A percentile compares a stretch with the other conserved stretches of the same genome.
Conservation (phyloP, 2,113 vertebrate genomes). For the Corythoichthys intestinalis region DNA sequence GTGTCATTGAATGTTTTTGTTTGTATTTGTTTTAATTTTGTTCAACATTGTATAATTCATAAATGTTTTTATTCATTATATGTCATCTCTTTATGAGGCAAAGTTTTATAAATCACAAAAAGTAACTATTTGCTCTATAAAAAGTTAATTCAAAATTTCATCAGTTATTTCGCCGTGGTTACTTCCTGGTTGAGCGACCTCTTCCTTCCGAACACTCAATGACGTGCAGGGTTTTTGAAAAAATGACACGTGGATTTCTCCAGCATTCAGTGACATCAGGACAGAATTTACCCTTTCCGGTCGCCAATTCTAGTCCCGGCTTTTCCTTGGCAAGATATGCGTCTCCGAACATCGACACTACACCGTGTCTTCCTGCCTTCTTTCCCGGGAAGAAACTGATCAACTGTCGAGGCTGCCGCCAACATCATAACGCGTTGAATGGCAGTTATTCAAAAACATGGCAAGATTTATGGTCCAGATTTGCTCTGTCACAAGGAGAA, state of each 20-base stretch:
- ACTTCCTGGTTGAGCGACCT: conserved; percentile 53
- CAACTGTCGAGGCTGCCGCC: conserved; percentile 23
- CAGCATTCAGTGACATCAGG: conserved; percentile 53
- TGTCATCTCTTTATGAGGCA: too few species aligned
- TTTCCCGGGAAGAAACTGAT: conserved; percentile 13
- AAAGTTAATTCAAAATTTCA: too few species aligned
- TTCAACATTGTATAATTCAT: too few species aligned
- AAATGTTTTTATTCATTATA: too few species aligned
- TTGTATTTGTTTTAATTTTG: too few species aligned
- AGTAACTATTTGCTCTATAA: too few species aligned
- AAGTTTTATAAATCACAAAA: too few species aligned
- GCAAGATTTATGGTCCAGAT: conserved; percentile 72
- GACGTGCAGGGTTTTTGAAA: conserved; percentile 60
- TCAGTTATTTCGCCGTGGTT: not conserved
- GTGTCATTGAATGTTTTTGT: too few species aligned
- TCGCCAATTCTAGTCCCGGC: not conserved
- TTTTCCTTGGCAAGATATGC: not conserved
- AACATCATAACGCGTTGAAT: conserved; percentile 66
- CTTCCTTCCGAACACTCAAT: conserved; percentile 50
- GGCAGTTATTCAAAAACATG: conserved; percentile 81
- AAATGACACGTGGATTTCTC: conserved; percentile 80
- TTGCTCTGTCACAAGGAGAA: conserved; percentile 69
- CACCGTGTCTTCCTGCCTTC: not conserved
- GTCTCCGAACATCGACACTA: not conserved
- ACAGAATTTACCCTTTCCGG: conserved; percentile 12